Percentiles rank a stretch among this genome's conserved stretches.
These are phyloP conservation scores for Parazoanthus swiftii DNA, from an alignment of 92 coral and sea anemone species.

Conservation along the genomic window DNA sequence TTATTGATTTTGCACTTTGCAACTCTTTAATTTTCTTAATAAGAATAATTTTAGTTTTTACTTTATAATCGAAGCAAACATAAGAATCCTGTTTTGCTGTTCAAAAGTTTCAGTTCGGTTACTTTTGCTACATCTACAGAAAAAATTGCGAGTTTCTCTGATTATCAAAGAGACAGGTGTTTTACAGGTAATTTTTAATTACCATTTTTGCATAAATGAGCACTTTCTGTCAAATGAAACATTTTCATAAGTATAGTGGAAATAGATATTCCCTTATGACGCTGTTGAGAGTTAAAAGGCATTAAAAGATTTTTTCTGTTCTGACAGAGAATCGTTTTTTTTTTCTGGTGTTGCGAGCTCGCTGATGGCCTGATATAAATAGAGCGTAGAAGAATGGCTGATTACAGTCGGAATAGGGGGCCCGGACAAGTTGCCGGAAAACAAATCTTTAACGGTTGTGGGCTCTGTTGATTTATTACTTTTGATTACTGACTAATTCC, in stretches of 20 bases:
- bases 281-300: background rate
- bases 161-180: conserved; percentile 33
- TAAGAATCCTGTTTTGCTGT: background rate
- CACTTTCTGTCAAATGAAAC: conserved; percentile 1
- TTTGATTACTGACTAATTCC: conserved; percentile 20
- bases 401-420: conserved; percentile 20
- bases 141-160: background rate
- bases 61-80: background rate
- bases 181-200: background rate
- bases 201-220: conserved; percentile 34
- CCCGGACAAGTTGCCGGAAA: conserved; percentile 11
- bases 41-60: no score
- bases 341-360: background rate
- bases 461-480: conserved; percentile 14
- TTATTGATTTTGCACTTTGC: conserved; percentile 4
- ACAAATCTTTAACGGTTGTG: conserved; percentile 23
- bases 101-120: background rate
- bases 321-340: background rate
- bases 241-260: background rate
- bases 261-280: background rate
- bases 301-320: background rate
- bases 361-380: background rate
- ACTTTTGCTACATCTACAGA: conserved; percentile 20
- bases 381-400: background rate
- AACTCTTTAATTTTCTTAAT: background rate